A percentile compares a stretch with the other conserved stretches of the same genome.
Conservation (phyloP, 1,140 invertebrate species). For the Drosophila albomicans region DNA sequence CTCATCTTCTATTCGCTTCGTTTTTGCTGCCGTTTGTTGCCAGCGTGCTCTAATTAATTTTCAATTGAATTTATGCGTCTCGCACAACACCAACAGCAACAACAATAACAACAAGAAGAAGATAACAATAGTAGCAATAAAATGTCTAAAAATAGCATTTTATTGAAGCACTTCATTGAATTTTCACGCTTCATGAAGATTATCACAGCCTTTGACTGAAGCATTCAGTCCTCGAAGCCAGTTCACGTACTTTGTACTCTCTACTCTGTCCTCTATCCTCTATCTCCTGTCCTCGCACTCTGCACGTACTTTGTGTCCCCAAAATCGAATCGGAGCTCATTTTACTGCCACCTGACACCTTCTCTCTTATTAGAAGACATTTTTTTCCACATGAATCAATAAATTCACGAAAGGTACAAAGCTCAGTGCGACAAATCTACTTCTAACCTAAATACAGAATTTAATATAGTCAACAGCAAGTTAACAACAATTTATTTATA, state of each 20-base stretch:
- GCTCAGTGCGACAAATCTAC: too few relatives aligned
- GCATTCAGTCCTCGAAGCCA: slow-evolving; percentile 1
- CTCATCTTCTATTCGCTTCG: not conserved
- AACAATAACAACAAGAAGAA: not conserved
- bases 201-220: not conserved
- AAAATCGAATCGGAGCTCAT: slow-evolving; percentile 1
- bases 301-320: not conserved
- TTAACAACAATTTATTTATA: too few relatives aligned
- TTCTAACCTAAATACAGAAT: too few relatives aligned
- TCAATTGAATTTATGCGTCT: slow-evolving; percentile 60
- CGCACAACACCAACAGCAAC: slow-evolving; percentile 22
- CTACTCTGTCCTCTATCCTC: too few relatives aligned
- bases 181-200: slow-evolving; percentile 18
- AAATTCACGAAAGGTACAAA: not conserved
- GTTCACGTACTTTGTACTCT: not conserved
- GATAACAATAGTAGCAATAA: not conserved
- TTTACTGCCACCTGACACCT: not conserved
- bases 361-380: not conserved
- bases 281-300: not conserved
- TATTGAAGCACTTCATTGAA: slow-evolving; percentile 27
- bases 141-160: slow-evolving; percentile 19
- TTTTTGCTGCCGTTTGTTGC: slow-evolving; percentile 9
- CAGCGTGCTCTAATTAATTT: slow-evolving; percentile 66
- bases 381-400: not conserved
- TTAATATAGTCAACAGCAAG: too few relatives aligned